These are phyloP conservation scores for Unio delphinus DNA, from an alignment of 2,888 invertebrate genomes.

Conservation along the genomic window DNA sequence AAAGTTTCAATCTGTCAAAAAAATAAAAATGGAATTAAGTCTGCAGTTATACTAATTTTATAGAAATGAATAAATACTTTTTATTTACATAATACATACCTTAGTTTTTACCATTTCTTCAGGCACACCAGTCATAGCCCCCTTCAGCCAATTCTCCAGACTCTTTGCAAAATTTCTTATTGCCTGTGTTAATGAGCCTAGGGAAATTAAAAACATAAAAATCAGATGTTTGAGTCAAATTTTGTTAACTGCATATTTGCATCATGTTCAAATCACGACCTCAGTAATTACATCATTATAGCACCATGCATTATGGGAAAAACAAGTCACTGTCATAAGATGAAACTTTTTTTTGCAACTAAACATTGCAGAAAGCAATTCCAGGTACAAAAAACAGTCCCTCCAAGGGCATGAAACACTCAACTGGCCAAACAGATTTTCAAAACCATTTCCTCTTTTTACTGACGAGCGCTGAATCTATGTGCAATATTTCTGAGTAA, in stretches of 20 bases:
- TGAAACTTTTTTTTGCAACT: too few species aligned
- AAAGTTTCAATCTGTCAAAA: not conserved
- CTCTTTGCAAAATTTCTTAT: conserved; percentile 94
- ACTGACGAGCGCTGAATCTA: too few species aligned
- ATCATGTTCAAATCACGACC: too few species aligned
- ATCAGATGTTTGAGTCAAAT: not conserved
- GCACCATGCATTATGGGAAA: too few species aligned
- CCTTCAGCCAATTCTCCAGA: conserved; percentile 86
- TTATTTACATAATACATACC: conserved; percentile 70
- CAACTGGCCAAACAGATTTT: too few species aligned
- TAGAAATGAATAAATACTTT: not conserved
- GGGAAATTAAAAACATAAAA: conserved; percentile 10
- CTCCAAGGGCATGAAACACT: too few species aligned
- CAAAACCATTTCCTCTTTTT: too few species aligned
- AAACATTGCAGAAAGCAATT: too few species aligned
- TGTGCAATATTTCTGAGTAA: too few species aligned
- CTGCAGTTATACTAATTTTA: not conserved
- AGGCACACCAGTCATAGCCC: conserved; percentile 88
- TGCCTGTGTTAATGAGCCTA: conserved; percentile 89
- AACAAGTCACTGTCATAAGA: too few species aligned
- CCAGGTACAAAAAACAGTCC: too few species aligned
- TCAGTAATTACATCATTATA: too few species aligned
- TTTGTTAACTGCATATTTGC: not conserved
- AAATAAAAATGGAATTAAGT: not conserved
- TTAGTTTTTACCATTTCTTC: conserved; percentile 86